Evolutionary conservation across 2,888 invertebrate species (phyloP), one percentile per base, ranked within the genome.

Genomic region (Carcina quercana): DNA sequence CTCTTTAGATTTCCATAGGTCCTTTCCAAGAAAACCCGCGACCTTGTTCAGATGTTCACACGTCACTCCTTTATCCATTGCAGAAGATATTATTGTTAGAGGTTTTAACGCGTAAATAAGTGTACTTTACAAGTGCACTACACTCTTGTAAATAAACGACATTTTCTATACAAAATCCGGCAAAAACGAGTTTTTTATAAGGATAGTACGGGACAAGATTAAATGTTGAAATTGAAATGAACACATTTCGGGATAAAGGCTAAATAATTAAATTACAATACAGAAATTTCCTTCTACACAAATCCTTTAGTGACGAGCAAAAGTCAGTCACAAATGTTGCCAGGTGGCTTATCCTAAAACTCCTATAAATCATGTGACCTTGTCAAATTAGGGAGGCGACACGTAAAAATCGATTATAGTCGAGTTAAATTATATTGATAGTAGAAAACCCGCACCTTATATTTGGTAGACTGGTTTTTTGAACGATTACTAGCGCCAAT

Each of bases 301-400:
- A 74, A 75, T 65, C 66, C 65, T 70, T 74, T 63, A 72, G 79
- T 82, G 82, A 83, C 78, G 62, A 79, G 79, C 80, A 80, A 80
- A 82, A 80, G 74, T 75, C 74, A 71, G 42, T 47, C 43, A 37
- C 20, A 8, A 20, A 10, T n/a, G n/a, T 20, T 20, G 20, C 20
- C 20, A 20, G 20, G 20, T 20, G 8, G 20, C 20, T 10, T n/a
- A n/a, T n/a, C n/a, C n/a, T n/a, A n/a, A n/a, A n/a, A n/a, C n/a
- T n/a, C n/a, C n/a, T n/a, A n/a, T n/a, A n/a, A n/a, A n/a, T n/a
- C n/a, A n/a, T n/a, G n/a, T n/a, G n/a, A n/a, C n/a, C n/a, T n/a
- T n/a, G n/a, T n/a, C n/a, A n/a, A n/a, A n/a, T n/a, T n/a, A n/a
- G n/a, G n/a, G n/a, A n/a, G n/a, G n/a, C n/a, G n/a, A n/a, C n/a